Base-by-base conservation (phyloP, 2,113 vertebrate genomes). In the Phrynocephalus versicolor region DNA sequence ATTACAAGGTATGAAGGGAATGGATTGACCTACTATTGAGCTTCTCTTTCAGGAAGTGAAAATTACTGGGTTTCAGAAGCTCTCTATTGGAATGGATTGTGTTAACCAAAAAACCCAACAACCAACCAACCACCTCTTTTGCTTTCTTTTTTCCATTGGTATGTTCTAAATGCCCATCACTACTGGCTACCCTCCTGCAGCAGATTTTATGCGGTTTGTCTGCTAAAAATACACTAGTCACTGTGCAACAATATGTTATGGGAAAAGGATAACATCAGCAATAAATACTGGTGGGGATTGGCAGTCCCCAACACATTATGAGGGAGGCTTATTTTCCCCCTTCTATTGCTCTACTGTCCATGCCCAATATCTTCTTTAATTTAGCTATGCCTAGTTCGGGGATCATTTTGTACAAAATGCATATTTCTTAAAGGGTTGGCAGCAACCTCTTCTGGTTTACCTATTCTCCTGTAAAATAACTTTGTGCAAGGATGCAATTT, bases 401-500 rank as follows among this genome's bases (percentile, higher is more conserved):
- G 6, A 2, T 19, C 37, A 27, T 57, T 41, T 73, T 70, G 41
- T 62, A 6, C 12, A 75, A 27, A 33, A 30, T 41, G 35, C 30
- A 25, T 0, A 1, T 60, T 41, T 30, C 70, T 51, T 75, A 12
- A 2, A 41, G 70, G 21, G 5, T 58, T 60, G 15, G 80, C 19
- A 33, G 55, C 72, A 84, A 37, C 14, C 57, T 0, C 9, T 67
- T 80, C 69, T 45, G 1, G 1, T 69, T 86, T 62, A 58, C 21
- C 16, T 57, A 14, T 70, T 89, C 85, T 21, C 73, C 60, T 14
- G 70, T 1, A 51, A 82, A 86, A 33, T 69, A 39, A 83, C 1
- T 83, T 89, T 87, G 14, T 64, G 51, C 85, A 79, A 27, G 55
- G 72, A 83, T 51, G 70, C 19, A 79, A 55, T 81, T 83, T 23